phyloP scores from a whole-genome alignment of 2,888 invertebrate genomes.

The Brachypalpus laphriformis region DNA sequence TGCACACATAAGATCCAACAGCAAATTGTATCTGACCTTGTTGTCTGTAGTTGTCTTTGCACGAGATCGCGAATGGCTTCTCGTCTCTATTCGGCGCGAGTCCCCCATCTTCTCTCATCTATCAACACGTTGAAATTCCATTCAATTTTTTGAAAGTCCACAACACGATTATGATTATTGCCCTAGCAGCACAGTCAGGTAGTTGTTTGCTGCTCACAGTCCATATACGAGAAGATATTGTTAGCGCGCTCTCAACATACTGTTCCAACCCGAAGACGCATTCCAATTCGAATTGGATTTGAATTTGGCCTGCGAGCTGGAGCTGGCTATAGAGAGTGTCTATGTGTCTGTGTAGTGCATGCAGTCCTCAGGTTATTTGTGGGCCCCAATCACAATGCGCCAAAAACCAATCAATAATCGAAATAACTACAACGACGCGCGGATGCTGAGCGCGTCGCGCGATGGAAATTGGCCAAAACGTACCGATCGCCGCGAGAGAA shows the following conservation, averaged over 20 bases:
- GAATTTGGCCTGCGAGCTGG: constrained; percentile 61
- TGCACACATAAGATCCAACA: constrained; percentile 59
- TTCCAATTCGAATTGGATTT: constrained; percentile 73
- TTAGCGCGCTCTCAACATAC: constrained; percentile 12
- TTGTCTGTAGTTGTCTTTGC: constrained; percentile 51
- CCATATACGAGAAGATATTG: too few relatives aligned
- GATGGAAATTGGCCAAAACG: constrained; percentile 68
- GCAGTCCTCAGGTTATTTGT: constrained; percentile 67
- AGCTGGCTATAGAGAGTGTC: not conserved
- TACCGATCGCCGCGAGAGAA: constrained; percentile 47
- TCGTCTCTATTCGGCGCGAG: constrained; percentile 11
- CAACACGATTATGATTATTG: constrained; percentile 69
- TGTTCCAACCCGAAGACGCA: constrained; percentile 43
- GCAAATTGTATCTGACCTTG: constrained; percentile 64
- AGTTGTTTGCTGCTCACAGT: constrained; percentile 36
- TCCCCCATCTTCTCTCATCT: constrained; percentile 15
- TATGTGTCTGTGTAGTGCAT: too few relatives aligned
- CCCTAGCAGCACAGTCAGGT: constrained; percentile 30
- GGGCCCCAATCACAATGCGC: constrained; percentile 73
- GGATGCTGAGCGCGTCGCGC: constrained; percentile 34
- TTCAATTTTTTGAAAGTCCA: constrained; percentile 65
- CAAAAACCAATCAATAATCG: constrained; percentile 74
- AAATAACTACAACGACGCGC: constrained; percentile 57
- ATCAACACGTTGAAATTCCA: constrained; percentile 57
- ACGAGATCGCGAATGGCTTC: constrained; percentile 44